Evolutionary conservation across 2,888 invertebrate species (phyloP).

Genomic region (Eupeodes luniger): DNA sequence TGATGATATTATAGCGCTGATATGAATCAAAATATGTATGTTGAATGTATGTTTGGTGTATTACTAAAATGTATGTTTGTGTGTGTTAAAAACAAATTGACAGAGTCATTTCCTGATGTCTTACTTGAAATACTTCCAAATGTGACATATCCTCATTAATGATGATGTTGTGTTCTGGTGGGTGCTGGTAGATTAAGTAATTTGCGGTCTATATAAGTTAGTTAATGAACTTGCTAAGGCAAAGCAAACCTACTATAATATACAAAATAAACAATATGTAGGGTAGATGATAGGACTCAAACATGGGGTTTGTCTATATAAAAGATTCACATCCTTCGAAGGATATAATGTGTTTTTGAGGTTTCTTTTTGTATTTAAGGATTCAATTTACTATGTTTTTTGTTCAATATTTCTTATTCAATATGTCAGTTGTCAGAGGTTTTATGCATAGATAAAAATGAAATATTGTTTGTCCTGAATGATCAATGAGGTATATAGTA

Average conservation of each 20-base stretch:
- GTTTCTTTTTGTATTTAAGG: not conserved
- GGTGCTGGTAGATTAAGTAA: not conserved
- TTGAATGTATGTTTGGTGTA: not conserved
- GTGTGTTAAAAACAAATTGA: conserved; percentile 45
- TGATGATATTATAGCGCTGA: not conserved
- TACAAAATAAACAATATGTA: no score
- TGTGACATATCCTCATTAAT: conserved; percentile 40
- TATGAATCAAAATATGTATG: conserved; percentile 6
- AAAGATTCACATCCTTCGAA: no score
- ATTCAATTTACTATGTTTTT: conserved; percentile 48
- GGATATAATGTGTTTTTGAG: not conserved
- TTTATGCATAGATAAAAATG: conserved; percentile 17
- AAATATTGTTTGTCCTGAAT: conserved; percentile 44
- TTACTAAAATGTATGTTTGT: no score
- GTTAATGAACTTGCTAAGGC: conserved; percentile 51
- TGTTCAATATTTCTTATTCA: conserved; percentile 17
- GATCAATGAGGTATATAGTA: conserved; percentile 1
- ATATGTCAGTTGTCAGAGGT: conserved; percentile 42
- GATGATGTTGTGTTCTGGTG: conserved; percentile 15
- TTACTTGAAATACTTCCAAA: conserved; percentile 29
- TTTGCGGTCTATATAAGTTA: conserved; percentile 14
- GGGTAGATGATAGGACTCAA: no score
- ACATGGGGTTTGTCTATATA: no score
- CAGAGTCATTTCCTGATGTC: conserved; percentile 52
- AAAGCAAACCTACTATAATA: no score